Percentiles rank a stretch among this genome's conserved stretches.
These are phyloP conservation scores for Takifugu flavidus DNA, from an alignment of 2,113 vertebrate species.

Conservation along the genomic window DNA sequence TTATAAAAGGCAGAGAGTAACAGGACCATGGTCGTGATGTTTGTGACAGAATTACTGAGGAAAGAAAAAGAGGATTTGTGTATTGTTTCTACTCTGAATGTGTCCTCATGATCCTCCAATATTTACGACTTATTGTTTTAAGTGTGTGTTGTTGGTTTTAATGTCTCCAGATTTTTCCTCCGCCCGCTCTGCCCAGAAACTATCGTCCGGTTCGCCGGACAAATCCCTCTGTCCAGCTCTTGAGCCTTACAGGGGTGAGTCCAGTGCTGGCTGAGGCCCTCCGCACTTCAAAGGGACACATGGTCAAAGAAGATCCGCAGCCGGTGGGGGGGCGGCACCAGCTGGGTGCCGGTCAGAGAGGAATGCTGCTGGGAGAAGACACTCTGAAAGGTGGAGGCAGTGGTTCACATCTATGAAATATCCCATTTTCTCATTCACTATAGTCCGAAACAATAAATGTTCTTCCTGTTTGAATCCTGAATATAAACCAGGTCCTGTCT, in stretches of 20 bases:
- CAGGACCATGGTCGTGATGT: too few species aligned
- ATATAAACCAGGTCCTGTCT: slow-evolving; percentile 76
- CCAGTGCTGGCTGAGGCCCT: slow-evolving; percentile 69
- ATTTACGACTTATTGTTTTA: too few species aligned
- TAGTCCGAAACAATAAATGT: background rate
- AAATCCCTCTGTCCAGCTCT: slow-evolving; percentile 68
- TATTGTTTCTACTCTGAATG: too few species aligned
- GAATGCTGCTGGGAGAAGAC: slow-evolving; percentile 81
- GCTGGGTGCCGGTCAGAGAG: slow-evolving; percentile 80
- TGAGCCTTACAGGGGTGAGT: slow-evolving; percentile 67
- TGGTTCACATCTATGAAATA: too few species aligned
- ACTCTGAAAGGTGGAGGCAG: slow-evolving; percentile 73
- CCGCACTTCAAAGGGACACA: slow-evolving; percentile 76
- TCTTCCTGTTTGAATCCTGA: background rate
- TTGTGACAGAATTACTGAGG: too few species aligned
- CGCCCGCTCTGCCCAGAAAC: slow-evolving; percentile 81
- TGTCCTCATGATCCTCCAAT: too few species aligned
- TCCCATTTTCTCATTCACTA: too few species aligned
- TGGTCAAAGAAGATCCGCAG: slow-evolving; percentile 40
- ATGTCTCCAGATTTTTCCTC: slow-evolving; percentile 78
- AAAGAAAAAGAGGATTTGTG: too few species aligned
- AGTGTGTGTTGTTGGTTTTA: background rate
- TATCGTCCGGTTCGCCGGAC: slow-evolving; percentile 87
- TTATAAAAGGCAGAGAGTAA: too few species aligned
- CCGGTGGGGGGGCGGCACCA: slow-evolving; percentile 76